Conservation (phyloP, 2,888 invertebrate species). For the Tenthredo mesomela region DNA sequence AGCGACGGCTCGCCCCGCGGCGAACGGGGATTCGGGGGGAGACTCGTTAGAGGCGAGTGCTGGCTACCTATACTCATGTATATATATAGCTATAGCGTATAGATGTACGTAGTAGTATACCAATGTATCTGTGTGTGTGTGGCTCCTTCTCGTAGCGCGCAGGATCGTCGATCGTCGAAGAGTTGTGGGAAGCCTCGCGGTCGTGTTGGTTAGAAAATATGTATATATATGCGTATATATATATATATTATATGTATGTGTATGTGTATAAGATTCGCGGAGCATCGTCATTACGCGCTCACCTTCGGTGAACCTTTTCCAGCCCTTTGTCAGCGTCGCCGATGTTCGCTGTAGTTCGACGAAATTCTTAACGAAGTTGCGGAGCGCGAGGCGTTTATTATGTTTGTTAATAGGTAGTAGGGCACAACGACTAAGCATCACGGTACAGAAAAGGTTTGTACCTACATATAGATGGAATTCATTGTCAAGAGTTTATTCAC, state of each 20-base stretch:
- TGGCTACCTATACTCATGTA: constrained; percentile 6
- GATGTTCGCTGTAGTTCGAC: constrained; percentile 12
- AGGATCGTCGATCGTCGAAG: constrained; percentile 32
- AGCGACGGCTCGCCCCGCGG: constrained; percentile 57
- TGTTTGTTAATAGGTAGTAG: neutral
- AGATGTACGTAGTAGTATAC: neutral
- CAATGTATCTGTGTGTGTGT: neutral
- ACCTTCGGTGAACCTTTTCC: constrained; percentile 23
- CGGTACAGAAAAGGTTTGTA: neutral
- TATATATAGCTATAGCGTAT: neutral
- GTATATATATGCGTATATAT: neutral
- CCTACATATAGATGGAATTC: neutral
- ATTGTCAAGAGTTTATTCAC: neutral
- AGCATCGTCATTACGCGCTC: constrained; percentile 29
- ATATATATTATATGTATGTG: neutral
- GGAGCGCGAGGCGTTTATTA: neutral
- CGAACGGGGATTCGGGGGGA: constrained; percentile 30
- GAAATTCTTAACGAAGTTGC: constrained; percentile 30
- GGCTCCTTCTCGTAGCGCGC: neutral
- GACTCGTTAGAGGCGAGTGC: constrained; percentile 52
- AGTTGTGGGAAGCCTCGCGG: constrained; percentile 6
- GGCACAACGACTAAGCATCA: neutral
- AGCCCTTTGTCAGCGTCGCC: constrained; percentile 31
- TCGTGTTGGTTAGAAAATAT: neutral
- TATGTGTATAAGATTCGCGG: neutral